phyloP scores from a whole-genome alignment of 1,140 invertebrate genomes.

The Drosophila subobscura region DNA sequence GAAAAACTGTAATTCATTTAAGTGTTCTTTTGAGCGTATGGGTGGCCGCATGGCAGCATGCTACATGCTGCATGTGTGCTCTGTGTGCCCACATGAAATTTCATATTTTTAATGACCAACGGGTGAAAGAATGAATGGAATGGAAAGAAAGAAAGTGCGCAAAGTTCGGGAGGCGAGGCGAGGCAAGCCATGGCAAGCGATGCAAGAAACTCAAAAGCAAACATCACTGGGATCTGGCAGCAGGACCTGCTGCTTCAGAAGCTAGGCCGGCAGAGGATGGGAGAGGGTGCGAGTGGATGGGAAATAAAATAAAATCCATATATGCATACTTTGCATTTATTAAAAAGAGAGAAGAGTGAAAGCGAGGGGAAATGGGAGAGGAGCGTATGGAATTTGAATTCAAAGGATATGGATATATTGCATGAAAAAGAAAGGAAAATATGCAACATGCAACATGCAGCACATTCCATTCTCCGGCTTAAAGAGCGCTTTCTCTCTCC shows the following conservation, averaged over 20 bases:
- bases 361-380: background rate
- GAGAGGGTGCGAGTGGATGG: background rate
- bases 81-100: conserved; percentile 55
- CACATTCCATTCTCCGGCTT: too few relatives aligned
- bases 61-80: conserved; percentile 4
- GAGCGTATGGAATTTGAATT: conserved; percentile 20
- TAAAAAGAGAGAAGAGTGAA: conserved; percentile 15
- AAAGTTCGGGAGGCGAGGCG: background rate
- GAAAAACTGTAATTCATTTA: conserved; percentile 69
- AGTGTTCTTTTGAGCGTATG: conserved; percentile 45
- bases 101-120: conserved; percentile 75
- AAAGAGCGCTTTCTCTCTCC: too few relatives aligned
- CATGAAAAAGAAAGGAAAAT: too few relatives aligned
- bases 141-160: conserved; percentile 4
- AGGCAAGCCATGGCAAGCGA: conserved; percentile 25
- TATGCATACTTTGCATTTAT: conserved; percentile 42
- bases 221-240: conserved; percentile 13
- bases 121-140: conserved; percentile 9
- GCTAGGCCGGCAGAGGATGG: background rate
- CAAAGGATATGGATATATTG: conserved; percentile 11
- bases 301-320: conserved; percentile 47
- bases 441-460: too few relatives aligned
- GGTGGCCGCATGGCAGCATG: background rate
- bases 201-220: conserved; percentile 38
- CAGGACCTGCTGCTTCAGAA: too few relatives aligned